Base-by-base conservation (phyloP, 2,888 invertebrate genomes). In the Mesochorus sp. region DNA sequence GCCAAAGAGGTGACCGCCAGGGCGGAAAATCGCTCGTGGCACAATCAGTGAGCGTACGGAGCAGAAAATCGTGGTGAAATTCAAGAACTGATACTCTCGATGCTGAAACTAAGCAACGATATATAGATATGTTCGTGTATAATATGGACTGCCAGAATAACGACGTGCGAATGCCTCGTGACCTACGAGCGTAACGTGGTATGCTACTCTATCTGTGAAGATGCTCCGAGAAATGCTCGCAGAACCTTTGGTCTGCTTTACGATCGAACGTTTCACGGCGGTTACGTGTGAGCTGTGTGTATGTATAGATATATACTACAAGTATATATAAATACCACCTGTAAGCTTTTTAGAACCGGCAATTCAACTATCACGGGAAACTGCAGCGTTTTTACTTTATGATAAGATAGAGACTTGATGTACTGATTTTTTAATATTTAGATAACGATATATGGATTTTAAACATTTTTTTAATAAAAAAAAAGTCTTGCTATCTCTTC, bases 151-250 rank as follows among this genome's bases (percentile, higher is more conserved):
- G 21, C 3, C 37, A 3, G 61, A 28, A 53, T 82, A 85, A 83
- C 81, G 82, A 86, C 80, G 83, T 80, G 82, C 86, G 85, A 84
- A 90, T 90, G 84, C 88, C 90, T 90, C 82, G 87, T 83, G 89
- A 83, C 85, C 87, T 84, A 81, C 82, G 86, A 89, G 89, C 89
- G 89, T 88, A 87, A 89, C 90, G 86, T 70, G 86, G 87, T 88
- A 89, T 88, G 87, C 85, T 82, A 76, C 81, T 86, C 82, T 49
- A 71, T 49, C n/a, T 34, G 84, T 80, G 79, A 82, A 76, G 81
- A 53, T 76, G 47, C 78, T 59, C 47, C 19, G 59, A 70, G 74
- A 53, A 71, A 14, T 8, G 10, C 71, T 76, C 76, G 74, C 72
- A 37, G 68, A 72, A 64, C 68, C 68, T 51, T 31, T 42, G 12